Conservation (phyloP, 1,140 invertebrate species). For the Bombus balteatus region DNA sequence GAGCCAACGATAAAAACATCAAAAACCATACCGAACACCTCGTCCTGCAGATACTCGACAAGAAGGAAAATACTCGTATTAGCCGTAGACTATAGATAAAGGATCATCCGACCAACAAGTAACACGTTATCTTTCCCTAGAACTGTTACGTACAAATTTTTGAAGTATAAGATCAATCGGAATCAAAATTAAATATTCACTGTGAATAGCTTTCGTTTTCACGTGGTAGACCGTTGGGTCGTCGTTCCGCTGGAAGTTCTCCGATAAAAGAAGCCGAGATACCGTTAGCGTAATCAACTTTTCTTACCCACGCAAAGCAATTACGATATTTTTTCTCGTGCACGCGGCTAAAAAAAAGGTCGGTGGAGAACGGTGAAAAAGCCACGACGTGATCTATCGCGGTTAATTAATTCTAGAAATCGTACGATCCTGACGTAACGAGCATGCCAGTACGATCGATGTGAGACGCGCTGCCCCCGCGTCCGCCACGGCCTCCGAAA, state of each 20-base stretch:
- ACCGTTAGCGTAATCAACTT: slow-evolving; percentile 27
- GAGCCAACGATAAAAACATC: neutral
- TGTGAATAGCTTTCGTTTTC: neutral
- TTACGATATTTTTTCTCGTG: slow-evolving; percentile 7
- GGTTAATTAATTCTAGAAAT: slow-evolving; percentile 45
- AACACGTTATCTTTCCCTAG: neutral
- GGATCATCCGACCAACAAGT: neutral
- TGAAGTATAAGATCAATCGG: neutral
- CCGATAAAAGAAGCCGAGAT: neutral
- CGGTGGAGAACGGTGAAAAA: too few species aligned
- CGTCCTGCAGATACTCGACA: neutral
- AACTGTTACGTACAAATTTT: neutral
- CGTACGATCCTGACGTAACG: slow-evolving; percentile 10
- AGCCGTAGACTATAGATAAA: too few species aligned
- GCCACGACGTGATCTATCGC: slow-evolving; percentile 18
- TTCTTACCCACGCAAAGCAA: slow-evolving; percentile 19
- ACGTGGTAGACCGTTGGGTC: neutral
- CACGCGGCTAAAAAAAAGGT: neutral
- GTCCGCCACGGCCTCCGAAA: neutral
- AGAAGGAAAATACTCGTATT: neutral
- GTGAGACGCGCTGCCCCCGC: neutral
- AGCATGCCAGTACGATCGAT: slow-evolving; percentile 14
- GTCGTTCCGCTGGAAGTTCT: neutral
- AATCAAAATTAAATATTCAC: neutral
- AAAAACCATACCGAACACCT: neutral